Base-by-base conservation (phyloP, 1,140 invertebrate genomes). In the Heterodera carotae region DNA sequence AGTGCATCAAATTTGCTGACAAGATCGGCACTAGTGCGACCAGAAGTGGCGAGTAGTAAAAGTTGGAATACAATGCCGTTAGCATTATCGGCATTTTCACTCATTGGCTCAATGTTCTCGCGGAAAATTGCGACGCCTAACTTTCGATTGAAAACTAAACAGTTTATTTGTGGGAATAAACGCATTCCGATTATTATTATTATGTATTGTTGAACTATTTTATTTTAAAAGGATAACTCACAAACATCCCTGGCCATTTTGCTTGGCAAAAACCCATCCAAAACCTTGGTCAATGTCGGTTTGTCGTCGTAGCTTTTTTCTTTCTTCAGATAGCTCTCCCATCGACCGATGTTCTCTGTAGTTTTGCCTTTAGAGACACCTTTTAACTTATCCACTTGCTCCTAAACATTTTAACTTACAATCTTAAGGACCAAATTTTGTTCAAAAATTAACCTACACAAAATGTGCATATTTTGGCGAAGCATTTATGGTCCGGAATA, bases 21-120 rank as follows among this genome's bases (percentile, higher is more conserved):
- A 5, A 56, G 48, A 5, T 1, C 48, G 48, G 48, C 48, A 56
- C 48, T 56, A 1, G 5, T 56, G 15, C 48, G 48, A 2, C 48
- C 48, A 2, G 48, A 56, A 56, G 48, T 56, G 48, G 18, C 48
- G 18, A 56, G 48, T 5, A 56, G 22, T 5, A 56, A 18, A 12
- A 56, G 22, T 56, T 56, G 48, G 22, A 56, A 56, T 12, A 10
- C 69, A 48, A 56, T 71, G 48, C 69, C 39, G 18, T 71, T 33
- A 22, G 6, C 69, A n/a, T 56, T 59, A 22, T 25, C 69, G 31
- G 36, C 69, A n/a, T 22, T 29, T 71, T 71, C 69, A 31, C 33
- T 71, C 8, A 48, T 71, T 33, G 69, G 69, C 48, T 56, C 48
- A 56, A 56, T 56, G 48, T 56, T 18, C 15, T 18, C 48, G 22